Evolutionary conservation across 2,113 vertebrate species (phyloP).

Genomic region (Pluvianellus socialis): DNA sequence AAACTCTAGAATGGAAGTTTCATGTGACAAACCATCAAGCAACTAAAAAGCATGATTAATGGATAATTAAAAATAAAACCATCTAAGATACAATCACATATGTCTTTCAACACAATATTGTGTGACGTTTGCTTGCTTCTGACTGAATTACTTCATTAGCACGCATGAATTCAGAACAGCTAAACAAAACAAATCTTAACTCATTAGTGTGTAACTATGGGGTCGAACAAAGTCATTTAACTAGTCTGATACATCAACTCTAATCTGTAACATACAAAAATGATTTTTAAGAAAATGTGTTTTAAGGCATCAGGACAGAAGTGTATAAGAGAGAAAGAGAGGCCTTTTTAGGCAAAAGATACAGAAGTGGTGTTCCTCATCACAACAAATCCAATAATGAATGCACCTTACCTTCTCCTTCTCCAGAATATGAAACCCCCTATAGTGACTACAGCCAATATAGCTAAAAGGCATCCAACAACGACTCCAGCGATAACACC

Average conservation of each 20-base stretch:
- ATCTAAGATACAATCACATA: neutral
- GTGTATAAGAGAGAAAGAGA: neutral
- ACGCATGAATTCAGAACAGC: neutral
- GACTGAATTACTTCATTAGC: neutral
- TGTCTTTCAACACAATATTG: neutral
- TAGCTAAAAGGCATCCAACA: slow-evolving; percentile 77
- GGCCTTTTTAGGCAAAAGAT: neutral
- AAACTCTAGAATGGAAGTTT: neutral
- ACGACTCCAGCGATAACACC: slow-evolving; percentile 72
- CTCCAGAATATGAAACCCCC: slow-evolving; percentile 81
- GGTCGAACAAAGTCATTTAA: neutral
- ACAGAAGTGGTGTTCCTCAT: neutral
- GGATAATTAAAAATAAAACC: neutral
- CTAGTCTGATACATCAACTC: neutral
- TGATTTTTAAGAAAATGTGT: neutral
- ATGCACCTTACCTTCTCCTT: slow-evolving; percentile 76
- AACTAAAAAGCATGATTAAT: neutral
- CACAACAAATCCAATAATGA: neutral
- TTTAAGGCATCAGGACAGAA: neutral
- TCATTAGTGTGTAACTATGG: neutral
- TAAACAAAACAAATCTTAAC: neutral
- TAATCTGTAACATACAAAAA: neutral
- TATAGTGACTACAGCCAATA: slow-evolving; percentile 70
- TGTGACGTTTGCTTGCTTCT: neutral
- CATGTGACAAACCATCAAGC: neutral